Base-by-base conservation (phyloP, 1,140 invertebrate species). In the Tetraneura akinire region DNA sequence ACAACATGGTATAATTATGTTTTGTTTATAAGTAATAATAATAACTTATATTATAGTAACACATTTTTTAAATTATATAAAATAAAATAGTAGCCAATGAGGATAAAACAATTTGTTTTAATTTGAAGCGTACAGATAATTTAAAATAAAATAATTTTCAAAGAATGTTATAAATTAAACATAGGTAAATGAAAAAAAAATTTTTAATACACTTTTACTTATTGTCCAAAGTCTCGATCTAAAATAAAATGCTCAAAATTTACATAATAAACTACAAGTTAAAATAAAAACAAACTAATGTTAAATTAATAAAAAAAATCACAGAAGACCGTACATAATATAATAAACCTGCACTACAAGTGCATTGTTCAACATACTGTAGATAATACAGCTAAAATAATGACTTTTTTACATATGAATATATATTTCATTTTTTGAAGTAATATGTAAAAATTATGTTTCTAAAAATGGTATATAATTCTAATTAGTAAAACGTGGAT, bases 171-270 rank as follows among this genome's bases (percentile, higher is more conserved):
- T 47, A 21, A 55, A 45, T 42, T 62, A 55, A 45, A 62, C 23
- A 62, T 14, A 29, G 62, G n/a, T 62, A 37, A 37, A 37, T 37
- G 32, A 78, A 42, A 60, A 18, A 16, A 45, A 16, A 47, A 71
- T 3, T 14, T 45, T 45, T 78, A n/a, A n/a, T 23, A 57, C 53
- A 23, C 21, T 57, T 11, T 55, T 32, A 37, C 42, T 76, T 76
- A 76, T 76, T 76, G 73, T 76, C 73, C 60, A 76, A 55, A 74
- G 73, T 76, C 73, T 76, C 45, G 53, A 76, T 76, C 55, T 16
- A 60, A 76, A 76, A 45, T 76, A 53, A 51, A 73, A 73, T 55
- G 47, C 21, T 32, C 47, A n/a, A 60, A 60, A 60, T 6, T 76
- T 37, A 45, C 14, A 60, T 47, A 60, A 62, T 47, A 62, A 60